A percentile compares a stretch with the other conserved stretches of the same genome.
Conservation (phyloP, 1,140 invertebrate species). For the Monochamus saltuarius region DNA sequence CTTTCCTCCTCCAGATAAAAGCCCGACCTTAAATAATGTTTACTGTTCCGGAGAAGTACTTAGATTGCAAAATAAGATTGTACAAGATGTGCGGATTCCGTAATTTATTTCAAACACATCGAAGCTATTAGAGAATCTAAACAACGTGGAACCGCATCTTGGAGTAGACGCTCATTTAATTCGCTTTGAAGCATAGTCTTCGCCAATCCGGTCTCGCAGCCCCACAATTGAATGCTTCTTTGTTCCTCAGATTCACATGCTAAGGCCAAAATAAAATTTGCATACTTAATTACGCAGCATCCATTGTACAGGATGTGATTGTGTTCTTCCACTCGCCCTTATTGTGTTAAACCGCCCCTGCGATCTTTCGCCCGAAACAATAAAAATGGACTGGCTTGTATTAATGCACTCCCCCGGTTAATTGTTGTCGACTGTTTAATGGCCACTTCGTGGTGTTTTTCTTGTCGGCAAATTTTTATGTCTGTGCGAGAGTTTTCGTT, state of each 20-base stretch:
- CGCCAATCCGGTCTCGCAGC: constrained; percentile 22
- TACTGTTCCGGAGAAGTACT: too few species aligned
- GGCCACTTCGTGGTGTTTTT: not conserved
- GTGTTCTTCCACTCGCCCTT: constrained; percentile 21
- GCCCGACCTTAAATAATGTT: too few species aligned
- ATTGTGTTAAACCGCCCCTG: constrained; percentile 16
- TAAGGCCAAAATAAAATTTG: constrained; percentile 37
- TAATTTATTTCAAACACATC: constrained; percentile 22
- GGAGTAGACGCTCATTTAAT: constrained; percentile 25
- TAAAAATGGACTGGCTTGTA: constrained; percentile 23
- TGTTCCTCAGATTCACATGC: constrained; percentile 37
- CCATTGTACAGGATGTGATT: constrained; percentile 23
- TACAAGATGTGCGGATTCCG: not conserved
- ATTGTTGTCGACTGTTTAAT: constrained; percentile 17
- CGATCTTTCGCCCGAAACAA: constrained; percentile 17
- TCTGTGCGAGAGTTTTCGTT: too few species aligned
- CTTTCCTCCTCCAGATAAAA: too few species aligned
- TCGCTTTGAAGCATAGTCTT: constrained; percentile 18
- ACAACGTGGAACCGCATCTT: constrained; percentile 23
- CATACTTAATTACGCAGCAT: constrained; percentile 37
- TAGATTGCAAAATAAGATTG: too few species aligned
- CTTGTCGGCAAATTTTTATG: not conserved
- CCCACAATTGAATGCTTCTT: constrained; percentile 34
- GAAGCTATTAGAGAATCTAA: constrained; percentile 19
- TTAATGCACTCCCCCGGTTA: constrained; percentile 20